These are phyloP conservation scores for Calliphora vicina DNA, from an alignment of 1,140 invertebrate genomes.

Conservation along the genomic window DNA sequence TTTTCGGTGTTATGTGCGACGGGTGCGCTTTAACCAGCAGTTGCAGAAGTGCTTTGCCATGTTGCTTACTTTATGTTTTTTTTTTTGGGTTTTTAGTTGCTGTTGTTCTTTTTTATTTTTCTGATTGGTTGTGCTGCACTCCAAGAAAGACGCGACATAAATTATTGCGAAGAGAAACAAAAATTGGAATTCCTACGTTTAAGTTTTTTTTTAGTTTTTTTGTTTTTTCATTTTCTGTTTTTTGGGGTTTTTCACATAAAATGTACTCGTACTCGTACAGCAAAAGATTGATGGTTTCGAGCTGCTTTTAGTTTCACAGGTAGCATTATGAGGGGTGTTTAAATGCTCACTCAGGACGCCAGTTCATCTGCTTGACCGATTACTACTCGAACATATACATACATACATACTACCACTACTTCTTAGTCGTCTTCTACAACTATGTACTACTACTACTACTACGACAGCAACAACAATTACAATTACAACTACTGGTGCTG, in stretches of 20 bases:
- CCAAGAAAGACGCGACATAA: constrained; percentile 45
- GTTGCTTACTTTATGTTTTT: too few relatives aligned
- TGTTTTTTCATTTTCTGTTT: constrained; percentile 40
- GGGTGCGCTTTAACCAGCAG: constrained; percentile 23
- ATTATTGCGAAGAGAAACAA: constrained; percentile 47
- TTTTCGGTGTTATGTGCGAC: constrained; percentile 34
- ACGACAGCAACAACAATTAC: too few relatives aligned
- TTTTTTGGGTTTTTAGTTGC: constrained; percentile 7
- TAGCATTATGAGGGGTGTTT: constrained; percentile 32
- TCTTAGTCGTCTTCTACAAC: not conserved
- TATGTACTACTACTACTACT: too few relatives aligned
- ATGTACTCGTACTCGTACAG: not conserved
- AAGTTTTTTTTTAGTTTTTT: not conserved
- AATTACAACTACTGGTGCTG: too few relatives aligned
- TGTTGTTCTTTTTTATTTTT: not conserved
- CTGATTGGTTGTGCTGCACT: constrained; percentile 24
- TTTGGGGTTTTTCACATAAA: constrained; percentile 39
- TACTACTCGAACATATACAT: not conserved
- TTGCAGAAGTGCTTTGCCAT: constrained; percentile 27
- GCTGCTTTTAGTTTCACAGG: constrained; percentile 30
- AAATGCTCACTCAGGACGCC: constrained; percentile 21
- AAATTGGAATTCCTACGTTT: constrained; percentile 40
- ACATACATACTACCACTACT: not conserved
- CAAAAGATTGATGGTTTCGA: constrained; percentile 23
- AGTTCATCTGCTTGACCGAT: constrained; percentile 19